Conservation (phyloP, 2,113 vertebrate species). For the Cardinalis cardinalis region DNA sequence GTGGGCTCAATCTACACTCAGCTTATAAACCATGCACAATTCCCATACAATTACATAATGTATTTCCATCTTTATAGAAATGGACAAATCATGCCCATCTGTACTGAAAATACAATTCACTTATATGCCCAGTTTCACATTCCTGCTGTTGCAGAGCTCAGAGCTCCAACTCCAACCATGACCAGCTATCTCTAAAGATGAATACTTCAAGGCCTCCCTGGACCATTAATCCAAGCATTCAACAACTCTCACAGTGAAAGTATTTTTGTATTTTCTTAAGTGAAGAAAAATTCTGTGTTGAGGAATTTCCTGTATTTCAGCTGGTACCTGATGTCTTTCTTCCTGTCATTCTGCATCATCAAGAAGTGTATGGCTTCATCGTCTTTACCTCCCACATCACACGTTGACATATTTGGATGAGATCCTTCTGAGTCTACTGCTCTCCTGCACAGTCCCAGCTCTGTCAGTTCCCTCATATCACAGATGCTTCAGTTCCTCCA, state of each 20-base stretch:
- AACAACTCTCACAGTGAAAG: background rate
- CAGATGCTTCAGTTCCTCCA: background rate
- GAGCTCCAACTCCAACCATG: background rate
- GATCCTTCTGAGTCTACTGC: background rate
- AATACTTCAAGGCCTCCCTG: background rate
- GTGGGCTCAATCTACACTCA: background rate
- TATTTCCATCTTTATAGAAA: background rate
- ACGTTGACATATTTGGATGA: background rate
- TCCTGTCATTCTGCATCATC: background rate
- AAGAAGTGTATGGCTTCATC: background rate
- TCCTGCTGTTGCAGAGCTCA: background rate
- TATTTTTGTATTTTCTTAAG: background rate
- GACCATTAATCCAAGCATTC: background rate
- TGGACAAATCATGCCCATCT: background rate
- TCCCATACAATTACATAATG: accelerated
- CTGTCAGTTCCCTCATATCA: background rate
- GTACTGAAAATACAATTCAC: background rate
- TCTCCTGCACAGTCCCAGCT: background rate
- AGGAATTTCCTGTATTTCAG: background rate
- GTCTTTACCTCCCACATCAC: background rate
- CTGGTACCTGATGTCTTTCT: background rate
- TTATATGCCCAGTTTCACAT: background rate
- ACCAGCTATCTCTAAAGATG: background rate
- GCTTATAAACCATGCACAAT: background rate
- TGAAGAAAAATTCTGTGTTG: background rate